phyloP scores from a whole-genome alignment of 2,113 vertebrate species.

The Brachypteracias leptosomus region DNA sequence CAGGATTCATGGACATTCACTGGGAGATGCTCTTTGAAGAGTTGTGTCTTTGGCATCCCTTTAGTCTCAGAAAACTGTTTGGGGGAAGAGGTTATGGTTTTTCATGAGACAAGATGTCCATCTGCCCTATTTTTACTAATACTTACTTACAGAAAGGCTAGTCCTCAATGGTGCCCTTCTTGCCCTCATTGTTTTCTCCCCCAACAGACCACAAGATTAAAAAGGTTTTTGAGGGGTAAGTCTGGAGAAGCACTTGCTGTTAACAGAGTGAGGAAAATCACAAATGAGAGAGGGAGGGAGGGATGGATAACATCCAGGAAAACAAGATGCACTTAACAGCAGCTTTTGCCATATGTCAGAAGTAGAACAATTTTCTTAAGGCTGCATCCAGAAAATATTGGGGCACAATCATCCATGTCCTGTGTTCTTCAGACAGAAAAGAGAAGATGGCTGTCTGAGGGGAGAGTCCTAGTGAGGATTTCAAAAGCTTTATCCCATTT shows the following conservation, averaged over 20 bases:
- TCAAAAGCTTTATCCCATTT: neutral
- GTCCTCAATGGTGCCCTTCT: neutral
- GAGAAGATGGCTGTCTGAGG: neutral
- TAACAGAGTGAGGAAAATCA: neutral
- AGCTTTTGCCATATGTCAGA: neutral
- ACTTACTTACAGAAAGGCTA: neutral
- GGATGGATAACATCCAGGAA: neutral
- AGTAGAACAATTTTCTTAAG: neutral
- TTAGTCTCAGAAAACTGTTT: neutral
- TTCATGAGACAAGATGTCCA: neutral
- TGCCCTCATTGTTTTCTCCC: neutral
- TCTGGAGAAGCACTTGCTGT: neutral
- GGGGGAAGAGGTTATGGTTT: neutral
- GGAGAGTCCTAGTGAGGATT: neutral
- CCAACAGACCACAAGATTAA: neutral
- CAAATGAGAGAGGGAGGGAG: neutral
- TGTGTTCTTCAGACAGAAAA: neutral
- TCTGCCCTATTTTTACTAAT: neutral
- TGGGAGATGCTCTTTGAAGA: neutral
- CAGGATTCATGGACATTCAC: neutral
- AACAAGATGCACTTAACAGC: neutral
- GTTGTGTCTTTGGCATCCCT: neutral
- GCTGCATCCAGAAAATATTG: neutral
- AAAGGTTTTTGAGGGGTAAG: neutral
- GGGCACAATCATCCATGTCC: neutral